Percentiles rank a stretch among this genome's conserved stretches.
Evolutionary conservation across 2,113 vertebrate genomes (phyloP).

Genomic region (Perca fluviatilis): DNA sequence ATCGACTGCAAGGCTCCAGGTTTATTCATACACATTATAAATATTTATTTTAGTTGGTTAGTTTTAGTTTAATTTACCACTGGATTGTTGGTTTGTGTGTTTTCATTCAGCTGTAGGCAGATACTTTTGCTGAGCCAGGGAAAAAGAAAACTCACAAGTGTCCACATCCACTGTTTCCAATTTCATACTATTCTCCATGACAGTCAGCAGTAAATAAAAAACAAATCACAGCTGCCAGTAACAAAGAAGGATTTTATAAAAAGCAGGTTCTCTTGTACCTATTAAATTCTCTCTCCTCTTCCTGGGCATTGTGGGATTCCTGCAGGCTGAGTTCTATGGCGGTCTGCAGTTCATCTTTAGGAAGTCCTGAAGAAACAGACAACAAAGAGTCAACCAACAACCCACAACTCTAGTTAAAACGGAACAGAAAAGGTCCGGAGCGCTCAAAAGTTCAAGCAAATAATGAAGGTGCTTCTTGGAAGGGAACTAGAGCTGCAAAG

Average conservation of each 20-base stretch:
- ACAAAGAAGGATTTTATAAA: not conserved
- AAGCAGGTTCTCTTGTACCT: constrained; percentile 76
- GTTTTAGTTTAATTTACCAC: too few species aligned
- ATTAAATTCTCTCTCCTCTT: constrained; percentile 84
- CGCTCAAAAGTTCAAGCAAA: too few species aligned
- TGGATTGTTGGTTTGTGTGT: too few species aligned
- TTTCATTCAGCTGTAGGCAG: too few species aligned
- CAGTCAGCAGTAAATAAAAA: not conserved
- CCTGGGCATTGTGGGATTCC: constrained; percentile 84
- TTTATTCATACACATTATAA: not conserved
- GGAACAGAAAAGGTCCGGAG: too few species aligned
- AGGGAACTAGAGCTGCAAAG: too few species aligned
- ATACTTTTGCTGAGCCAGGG: not conserved
- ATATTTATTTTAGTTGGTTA: too few species aligned
- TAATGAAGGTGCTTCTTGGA: too few species aligned
- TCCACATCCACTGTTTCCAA: not conserved
- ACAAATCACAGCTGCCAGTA: not conserved
- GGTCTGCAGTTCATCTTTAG: constrained; percentile 83
- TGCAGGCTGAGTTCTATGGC: constrained; percentile 84
- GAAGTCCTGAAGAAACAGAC: constrained; percentile 56
- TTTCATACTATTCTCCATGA: not conserved
- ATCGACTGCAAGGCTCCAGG: not conserved
- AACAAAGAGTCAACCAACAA: not conserved
- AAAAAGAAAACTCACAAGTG: not conserved
- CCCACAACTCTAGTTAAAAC: not conserved